Evolutionary conservation across 2,113 vertebrate genomes (phyloP).

Genomic region (Lichenostomus cassidix): DNA sequence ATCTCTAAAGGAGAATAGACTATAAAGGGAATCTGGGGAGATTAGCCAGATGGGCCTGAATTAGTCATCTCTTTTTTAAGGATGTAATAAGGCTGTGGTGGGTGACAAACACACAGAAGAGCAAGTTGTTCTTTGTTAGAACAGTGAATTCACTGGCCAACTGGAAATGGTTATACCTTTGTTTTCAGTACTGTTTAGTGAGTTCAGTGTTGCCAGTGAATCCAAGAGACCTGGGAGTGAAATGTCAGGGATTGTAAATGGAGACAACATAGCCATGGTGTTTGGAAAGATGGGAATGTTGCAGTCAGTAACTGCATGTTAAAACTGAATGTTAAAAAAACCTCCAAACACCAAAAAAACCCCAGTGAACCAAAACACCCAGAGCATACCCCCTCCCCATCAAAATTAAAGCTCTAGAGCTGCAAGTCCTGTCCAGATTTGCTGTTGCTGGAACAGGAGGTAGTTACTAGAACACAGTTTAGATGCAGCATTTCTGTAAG

Average conservation of each 20-base stretch:
- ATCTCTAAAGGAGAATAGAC: conserved; percentile 25
- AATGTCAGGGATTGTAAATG: rapidly evolving
- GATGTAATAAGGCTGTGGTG: background rate
- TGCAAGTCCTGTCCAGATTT: background rate
- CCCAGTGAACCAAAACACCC: background rate
- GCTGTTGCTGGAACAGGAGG: background rate
- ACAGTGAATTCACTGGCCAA: background rate
- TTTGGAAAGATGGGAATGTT: background rate
- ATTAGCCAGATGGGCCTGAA: conserved; percentile 54
- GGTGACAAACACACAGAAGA: background rate
- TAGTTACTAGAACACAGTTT: background rate
- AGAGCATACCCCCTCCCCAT: background rate
- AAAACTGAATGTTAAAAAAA: background rate
- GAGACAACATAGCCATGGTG: rapidly evolving
- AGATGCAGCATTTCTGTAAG: background rate
- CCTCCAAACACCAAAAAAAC: background rate
- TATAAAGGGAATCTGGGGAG: conserved; percentile 44
- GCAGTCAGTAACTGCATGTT: background rate
- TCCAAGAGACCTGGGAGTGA: background rate
- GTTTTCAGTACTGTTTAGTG: background rate
- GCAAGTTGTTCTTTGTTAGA: background rate
- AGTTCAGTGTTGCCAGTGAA: background rate
- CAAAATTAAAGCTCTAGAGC: background rate
- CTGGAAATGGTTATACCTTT: background rate
- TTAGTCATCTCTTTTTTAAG: conserved; percentile 16